Evolutionary conservation across 2,888 invertebrate genomes (phyloP), one percentile per base, ranked within the genome.

Genomic region (Trachelus stipa): DNA sequence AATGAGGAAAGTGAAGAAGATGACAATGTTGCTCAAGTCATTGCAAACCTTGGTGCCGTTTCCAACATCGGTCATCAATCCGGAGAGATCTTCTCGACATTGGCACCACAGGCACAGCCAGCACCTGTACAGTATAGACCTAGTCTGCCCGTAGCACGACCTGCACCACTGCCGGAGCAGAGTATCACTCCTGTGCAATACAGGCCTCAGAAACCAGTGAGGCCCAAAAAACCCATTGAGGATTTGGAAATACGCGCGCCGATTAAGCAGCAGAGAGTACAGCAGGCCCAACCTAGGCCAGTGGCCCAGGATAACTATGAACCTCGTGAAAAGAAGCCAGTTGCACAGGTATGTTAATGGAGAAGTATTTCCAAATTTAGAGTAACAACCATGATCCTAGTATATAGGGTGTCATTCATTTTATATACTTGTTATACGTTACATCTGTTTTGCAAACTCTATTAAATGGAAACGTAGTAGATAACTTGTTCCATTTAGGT

Each of bases 271-370:
- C 34, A 33, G 12, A n/a, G 71, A 34, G 15, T 34, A 23, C 81
- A 80, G 31, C 80, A 81, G 35, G 80, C 23, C 23, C 56, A 56
- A 0, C 71, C 71, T 15, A 71, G 71, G 31, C 71, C 71, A 71
- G 15, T 34, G 31, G 31, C 31, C 31, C 34, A 31, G 30, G 34
- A 71, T 71, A 71, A 31, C 34, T 30, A 71, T 4, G 79, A 76
- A 34, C 74, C 79, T n/a, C 91, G 93, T 73, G 93, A 93, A 76
- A 95, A 93, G 89, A 95, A 95, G 83, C 96, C 96, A 0, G 95
- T 96, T 0, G 95, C 95, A 34, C 96, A 96, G 88, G 89, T 89
- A 77, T 78, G 56, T 74, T 15, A 15, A 33, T 68, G 31, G 31
- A 73, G 56, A 56, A 56, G 56, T 56, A 56, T 56, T 56, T 56